phyloP scores from a whole-genome alignment of 2,113 vertebrate genomes.

The Nanorana parkeri region DNA sequence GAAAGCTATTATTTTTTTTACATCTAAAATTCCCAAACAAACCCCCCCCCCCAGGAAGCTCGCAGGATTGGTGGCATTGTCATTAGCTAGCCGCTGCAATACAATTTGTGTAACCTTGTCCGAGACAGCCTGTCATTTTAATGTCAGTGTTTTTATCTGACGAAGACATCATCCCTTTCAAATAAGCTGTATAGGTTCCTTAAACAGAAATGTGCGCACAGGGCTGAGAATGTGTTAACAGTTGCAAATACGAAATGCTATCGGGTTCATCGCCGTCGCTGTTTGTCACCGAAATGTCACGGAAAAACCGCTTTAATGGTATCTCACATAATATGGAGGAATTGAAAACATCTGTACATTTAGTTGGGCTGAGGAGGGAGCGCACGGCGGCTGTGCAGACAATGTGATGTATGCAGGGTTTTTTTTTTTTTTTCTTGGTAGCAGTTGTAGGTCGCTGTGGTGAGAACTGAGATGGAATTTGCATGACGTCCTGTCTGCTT shows the following conservation, averaged over 20 bases:
- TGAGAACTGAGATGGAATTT: constrained; percentile 10
- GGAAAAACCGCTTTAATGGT: constrained; percentile 88
- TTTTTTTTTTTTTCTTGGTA: constrained; percentile 65
- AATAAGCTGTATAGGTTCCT: constrained; percentile 79
- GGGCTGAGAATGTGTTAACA: constrained; percentile 84
- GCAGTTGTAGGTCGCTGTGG: constrained; percentile 35
- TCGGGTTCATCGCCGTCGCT: constrained; percentile 87
- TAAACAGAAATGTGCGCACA: constrained; percentile 69
- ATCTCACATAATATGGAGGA: constrained; percentile 80
- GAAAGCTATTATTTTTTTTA: neutral
- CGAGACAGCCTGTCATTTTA: constrained; percentile 91
- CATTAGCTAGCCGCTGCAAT: constrained; percentile 87
- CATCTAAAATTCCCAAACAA: constrained; percentile 83
- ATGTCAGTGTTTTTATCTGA: constrained; percentile 89
- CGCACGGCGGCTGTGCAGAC: constrained; percentile 34
- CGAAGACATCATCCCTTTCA: constrained; percentile 85
- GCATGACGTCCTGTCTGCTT: constrained; percentile 11
- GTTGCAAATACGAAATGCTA: constrained; percentile 87
- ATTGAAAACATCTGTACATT: constrained; percentile 85
- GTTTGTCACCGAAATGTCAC: constrained; percentile 93
- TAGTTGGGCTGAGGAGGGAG: constrained; percentile 72
- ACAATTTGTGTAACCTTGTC: constrained; percentile 97
- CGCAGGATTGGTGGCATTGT: constrained; percentile 90
- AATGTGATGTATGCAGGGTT: constrained; percentile 47
- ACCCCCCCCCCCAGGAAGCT: constrained; percentile 89